Conservation (phyloP, 2,797 vertebrate species). For the Notolepis coatsorum region DNA sequence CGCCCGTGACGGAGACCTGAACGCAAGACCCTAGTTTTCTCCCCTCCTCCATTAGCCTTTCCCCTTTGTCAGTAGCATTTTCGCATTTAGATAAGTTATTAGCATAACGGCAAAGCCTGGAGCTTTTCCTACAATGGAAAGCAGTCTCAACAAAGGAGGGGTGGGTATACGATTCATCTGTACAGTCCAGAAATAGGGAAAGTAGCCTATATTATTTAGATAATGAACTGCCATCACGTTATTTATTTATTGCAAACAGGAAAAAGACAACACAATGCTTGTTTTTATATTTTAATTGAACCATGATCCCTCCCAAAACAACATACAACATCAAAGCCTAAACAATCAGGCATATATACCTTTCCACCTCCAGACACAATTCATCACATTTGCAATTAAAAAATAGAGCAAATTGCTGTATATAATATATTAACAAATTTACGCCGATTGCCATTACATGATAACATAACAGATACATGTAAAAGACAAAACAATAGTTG, state of each 20-base stretch:
- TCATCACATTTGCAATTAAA: slow-evolving; percentile 47
- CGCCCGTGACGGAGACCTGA: no score
- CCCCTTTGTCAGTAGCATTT: slow-evolving; percentile 65
- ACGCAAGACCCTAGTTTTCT: no score
- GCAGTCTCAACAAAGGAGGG: slow-evolving; percentile 3
- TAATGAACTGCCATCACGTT: no score
- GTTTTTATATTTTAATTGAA: slow-evolving; percentile 60
- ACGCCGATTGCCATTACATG: slow-evolving; percentile 66
- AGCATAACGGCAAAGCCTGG: slow-evolving; percentile 66
- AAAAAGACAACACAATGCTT: background rate
- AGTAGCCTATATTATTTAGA: slow-evolving; percentile 6
- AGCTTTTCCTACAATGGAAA: slow-evolving; percentile 26
- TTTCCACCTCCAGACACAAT: slow-evolving; percentile 47
- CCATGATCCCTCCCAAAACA: slow-evolving; percentile 24
- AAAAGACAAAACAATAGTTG: background rate
- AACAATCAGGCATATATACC: slow-evolving; percentile 55
- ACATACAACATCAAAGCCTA: slow-evolving; percentile 47
- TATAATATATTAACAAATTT: slow-evolving; percentile 67
- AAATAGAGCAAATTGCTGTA: slow-evolving; percentile 60
- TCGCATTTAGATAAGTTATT: slow-evolving; percentile 67
- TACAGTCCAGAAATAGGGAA: background rate
- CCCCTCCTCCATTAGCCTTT: slow-evolving; percentile 45
- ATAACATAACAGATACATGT: slow-evolving; percentile 31
- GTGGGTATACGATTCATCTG: slow-evolving; percentile 32
- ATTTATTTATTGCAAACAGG: background rate